These are phyloP conservation scores for Apodemia mormo DNA, from an alignment of 2,888 invertebrate species.

Conservation along the genomic window DNA sequence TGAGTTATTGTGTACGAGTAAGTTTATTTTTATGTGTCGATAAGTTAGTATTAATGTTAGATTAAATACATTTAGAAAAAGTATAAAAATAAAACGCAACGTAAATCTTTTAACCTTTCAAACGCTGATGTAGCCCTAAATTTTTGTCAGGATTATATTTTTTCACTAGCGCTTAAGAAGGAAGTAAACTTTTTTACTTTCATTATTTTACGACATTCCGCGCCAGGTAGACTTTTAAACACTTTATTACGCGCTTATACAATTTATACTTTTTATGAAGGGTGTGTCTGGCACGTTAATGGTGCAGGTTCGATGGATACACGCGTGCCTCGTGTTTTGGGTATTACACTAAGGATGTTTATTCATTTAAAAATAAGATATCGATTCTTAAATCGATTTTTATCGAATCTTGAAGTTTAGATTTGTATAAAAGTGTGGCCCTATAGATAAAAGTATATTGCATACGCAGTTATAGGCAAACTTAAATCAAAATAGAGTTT, in stretches of 20 bases:
- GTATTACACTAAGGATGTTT: constrained; percentile 20
- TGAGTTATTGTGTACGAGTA: no score
- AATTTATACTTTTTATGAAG: constrained; percentile 48
- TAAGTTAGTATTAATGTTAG: no score
- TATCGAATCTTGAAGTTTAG: neutral
- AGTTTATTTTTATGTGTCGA: no score
- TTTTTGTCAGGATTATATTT: constrained; percentile 5
- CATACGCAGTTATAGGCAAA: no score
- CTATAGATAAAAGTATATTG: no score
- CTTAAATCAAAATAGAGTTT: neutral
- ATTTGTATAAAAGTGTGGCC: neutral
- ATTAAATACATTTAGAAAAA: no score
- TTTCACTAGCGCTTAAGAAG: neutral
- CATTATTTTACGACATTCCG: neutral
- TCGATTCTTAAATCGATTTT: constrained; percentile 16
- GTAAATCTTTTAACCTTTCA: neutral
- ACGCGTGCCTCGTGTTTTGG: constrained; percentile 67
- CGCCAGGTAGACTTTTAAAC: neutral
- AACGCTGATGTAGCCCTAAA: neutral
- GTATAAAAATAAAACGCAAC: no score
- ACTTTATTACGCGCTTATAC: constrained; percentile 43
- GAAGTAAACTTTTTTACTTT: neutral
- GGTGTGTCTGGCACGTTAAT: constrained; percentile 67
- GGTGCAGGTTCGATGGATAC: constrained; percentile 64
- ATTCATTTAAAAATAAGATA: constrained; percentile 3